Base-by-base conservation (phyloP, 2,888 invertebrate genomes). In the Sarcophaga subvicina region DNA sequence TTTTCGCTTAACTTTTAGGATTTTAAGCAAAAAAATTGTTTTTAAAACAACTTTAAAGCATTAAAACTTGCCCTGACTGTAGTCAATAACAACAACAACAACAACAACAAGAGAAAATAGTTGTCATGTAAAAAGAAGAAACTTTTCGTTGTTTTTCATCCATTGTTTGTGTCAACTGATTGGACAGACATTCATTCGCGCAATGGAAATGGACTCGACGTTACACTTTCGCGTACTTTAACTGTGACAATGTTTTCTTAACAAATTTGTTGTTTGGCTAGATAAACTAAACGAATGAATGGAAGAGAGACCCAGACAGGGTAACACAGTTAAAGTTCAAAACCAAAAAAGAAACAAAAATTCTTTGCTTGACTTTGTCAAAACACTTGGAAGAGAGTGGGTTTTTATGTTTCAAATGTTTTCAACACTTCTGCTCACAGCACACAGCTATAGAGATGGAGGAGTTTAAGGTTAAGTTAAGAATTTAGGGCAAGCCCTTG, bases 191-290 rank as follows among this genome's bases (percentile, higher is more conserved):
- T 20, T 54, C 20, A 49, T 64, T 54, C 11, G 54, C 20, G 27
- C 27, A 79, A 27, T 60, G 14, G 67, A 59, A 22, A 60, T 25
- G 11, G 17, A n/a, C 72, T 66, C 47, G 5, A 17, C 12, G 14
- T 25, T 80, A 54, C 54, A 17, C 47, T 37, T 62, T 49, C 6
- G 54, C 25, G 14, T 45, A n/a, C n/a, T 54, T 22, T 14, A 37
- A 27, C 45, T 64, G 63, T 75, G 49, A 69, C 62, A 75, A 49
- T 63, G 22, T 70, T 75, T 25, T 59, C 14, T 47, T 47, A 66
- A 47, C 3, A 60, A 59, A 71, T 59, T 70, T 82, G 60, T 77
- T 66, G 10, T n/a, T 20, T 8, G 1, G 47, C 11, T 14, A 8
- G 25, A 25, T 4, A 25, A 14, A 25, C 64, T 12, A 25, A 25